These are phyloP conservation scores for Macaria notata DNA, from an alignment of 2,888 invertebrate species.

Conservation along the genomic window DNA sequence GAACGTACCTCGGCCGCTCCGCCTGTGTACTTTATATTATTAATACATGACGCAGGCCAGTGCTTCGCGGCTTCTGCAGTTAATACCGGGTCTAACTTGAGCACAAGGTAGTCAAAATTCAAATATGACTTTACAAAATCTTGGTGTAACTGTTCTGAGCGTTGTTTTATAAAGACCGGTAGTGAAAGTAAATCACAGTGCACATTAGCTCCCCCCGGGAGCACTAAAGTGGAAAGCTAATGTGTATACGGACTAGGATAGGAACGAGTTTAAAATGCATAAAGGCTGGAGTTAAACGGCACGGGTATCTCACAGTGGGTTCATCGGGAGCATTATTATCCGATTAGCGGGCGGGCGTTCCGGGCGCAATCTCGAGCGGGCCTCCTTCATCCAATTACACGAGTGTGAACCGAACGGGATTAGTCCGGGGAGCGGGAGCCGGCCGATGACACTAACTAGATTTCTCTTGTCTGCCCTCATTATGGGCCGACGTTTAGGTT, in stretches of 20 bases:
- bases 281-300: slow-evolving; percentile 34
- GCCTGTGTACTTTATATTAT: slow-evolving; percentile 10
- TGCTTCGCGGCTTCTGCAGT: neutral
- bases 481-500: slow-evolving; percentile 24
- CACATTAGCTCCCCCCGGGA: slow-evolving; percentile 1
- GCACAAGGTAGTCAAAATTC: too few relatives aligned
- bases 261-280: slow-evolving; percentile 28
- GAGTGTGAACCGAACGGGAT: slow-evolving; percentile 75
- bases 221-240: slow-evolving; percentile 15
- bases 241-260: slow-evolving; percentile 11
- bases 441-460: slow-evolving; percentile 47
- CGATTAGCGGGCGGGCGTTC: slow-evolving; percentile 68
- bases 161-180: too few relatives aligned
- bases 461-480: slow-evolving; percentile 35
- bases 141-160: too few relatives aligned
- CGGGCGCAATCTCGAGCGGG: slow-evolving; percentile 66
- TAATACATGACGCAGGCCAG: slow-evolving; percentile 15
- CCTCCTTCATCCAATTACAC: slow-evolving; percentile 77
- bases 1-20: slow-evolving; percentile 11
- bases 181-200: too few relatives aligned
- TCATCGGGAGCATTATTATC: slow-evolving; percentile 68
- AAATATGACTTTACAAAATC: too few relatives aligned
- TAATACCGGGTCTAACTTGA: too few relatives aligned
- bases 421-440: slow-evolving; percentile 54
- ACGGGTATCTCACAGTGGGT: slow-evolving; percentile 44